Conservation (phyloP, 2,113 vertebrate species). For the Leiothrix lutea region DNA sequence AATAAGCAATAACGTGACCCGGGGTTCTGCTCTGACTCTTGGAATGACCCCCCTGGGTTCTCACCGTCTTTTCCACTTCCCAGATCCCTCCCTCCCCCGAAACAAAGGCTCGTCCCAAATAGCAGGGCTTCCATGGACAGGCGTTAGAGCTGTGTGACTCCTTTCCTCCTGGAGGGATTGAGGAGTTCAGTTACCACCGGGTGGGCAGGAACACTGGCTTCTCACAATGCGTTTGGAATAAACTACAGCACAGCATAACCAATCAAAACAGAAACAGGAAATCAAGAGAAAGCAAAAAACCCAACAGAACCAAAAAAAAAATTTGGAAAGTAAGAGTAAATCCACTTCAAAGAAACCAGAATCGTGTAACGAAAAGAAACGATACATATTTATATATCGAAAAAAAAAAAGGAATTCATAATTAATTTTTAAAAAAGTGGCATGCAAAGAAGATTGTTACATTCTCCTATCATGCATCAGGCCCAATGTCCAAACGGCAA, state of each 20-base stretch:
- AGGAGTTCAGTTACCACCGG: slow-evolving; percentile 49
- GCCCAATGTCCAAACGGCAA: slow-evolving; percentile 85
- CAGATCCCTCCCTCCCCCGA: neutral
- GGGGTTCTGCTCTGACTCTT: neutral
- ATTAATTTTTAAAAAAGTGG: slow-evolving; percentile 72
- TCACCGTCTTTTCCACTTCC: slow-evolving; percentile 43
- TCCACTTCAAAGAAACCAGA: slow-evolving; percentile 24
- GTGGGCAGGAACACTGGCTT: slow-evolving; percentile 84
- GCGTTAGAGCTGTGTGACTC: slow-evolving; percentile 74
- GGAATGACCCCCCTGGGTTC: neutral
- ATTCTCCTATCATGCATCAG: slow-evolving; percentile 98
- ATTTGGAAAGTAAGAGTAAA: slow-evolving; percentile 36
- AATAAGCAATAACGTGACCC: fast-evolving
- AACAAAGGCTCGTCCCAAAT: slow-evolving; percentile 26
- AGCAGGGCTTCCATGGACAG: slow-evolving; percentile 55
- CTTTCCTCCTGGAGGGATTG: slow-evolving; percentile 44
- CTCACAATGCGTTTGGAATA: slow-evolving; percentile 74
- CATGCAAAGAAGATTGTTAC: slow-evolving; percentile 93
- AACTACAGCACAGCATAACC: slow-evolving; percentile 75
- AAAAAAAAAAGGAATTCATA: slow-evolving; percentile 10
- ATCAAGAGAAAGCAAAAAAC: slow-evolving; percentile 70
- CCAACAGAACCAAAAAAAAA: slow-evolving; percentile 45
- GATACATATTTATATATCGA: neutral
- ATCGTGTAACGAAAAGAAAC: neutral
- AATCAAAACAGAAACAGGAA: slow-evolving; percentile 66